A percentile compares a stretch with the other conserved stretches of the same genome.
These are phyloP conservation scores for Julus scanicus DNA, from an alignment of 2,888 invertebrate genomes.

Conservation along the genomic window DNA sequence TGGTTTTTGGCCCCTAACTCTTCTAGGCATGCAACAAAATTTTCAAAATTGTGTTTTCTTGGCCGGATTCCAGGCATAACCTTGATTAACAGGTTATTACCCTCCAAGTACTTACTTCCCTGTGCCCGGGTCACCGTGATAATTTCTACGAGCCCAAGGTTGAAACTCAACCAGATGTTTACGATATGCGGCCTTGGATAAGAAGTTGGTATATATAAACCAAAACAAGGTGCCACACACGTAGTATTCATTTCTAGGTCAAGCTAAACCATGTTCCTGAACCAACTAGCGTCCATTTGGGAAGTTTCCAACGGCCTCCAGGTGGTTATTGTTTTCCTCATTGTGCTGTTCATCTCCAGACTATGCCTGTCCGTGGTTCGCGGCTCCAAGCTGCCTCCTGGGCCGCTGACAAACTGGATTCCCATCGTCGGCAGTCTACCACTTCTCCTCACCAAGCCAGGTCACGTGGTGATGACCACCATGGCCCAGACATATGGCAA, in stretches of 20 bases:
- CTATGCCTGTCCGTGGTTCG: not conserved
- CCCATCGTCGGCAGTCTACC: conserved; percentile 78
- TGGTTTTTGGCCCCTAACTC: too few relatives aligned
- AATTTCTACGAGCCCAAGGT: not conserved
- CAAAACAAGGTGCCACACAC: too few relatives aligned
- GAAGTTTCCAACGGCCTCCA: not conserved
- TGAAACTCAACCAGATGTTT: not conserved
- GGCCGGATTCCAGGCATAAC: too few relatives aligned
- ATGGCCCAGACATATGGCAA: conserved; percentile 77
- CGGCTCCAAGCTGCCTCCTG: conserved; percentile 54
- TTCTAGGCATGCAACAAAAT: too few relatives aligned
- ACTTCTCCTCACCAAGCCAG: conserved; percentile 71
- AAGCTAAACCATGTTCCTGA: not conserved
- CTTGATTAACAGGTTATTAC: not conserved
- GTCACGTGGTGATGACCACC: conserved; percentile 77
- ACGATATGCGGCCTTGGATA: not conserved
- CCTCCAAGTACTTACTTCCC: not conserved
- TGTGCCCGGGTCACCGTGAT: not conserved
- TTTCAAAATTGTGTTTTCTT: too few relatives aligned
- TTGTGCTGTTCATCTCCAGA: not conserved
- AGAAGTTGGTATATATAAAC: not conserved
- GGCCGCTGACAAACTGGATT: conserved; percentile 53
- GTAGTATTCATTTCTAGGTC: not conserved
- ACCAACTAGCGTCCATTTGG: not conserved
- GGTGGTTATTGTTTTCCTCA: not conserved